Evolutionary conservation across 2,797 vertebrate species (phyloP), one percentile per base, ranked within the genome.

Genomic region (Micromesistius poutassou): DNA sequence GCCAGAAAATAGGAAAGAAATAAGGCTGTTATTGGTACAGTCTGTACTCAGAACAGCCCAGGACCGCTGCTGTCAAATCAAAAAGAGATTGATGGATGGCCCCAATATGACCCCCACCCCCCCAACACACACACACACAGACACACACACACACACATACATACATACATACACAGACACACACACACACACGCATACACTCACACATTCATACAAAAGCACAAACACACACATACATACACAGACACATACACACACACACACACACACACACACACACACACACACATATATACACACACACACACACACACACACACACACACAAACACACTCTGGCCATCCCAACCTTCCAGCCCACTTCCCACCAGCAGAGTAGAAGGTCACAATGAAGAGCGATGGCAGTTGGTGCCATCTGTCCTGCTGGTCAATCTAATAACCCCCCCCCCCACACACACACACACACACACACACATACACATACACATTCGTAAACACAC

Each of bases 41-140:
- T 76, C 73, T 73, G 75, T 74, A 76, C 72, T 35, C 55, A 38
- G 42, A 76, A 36, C 42, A 55, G 13, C 19, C 72, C 28, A 16
- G 66, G 38, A 10, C 76, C 77, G 73, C 75, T 68, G 66, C 81
- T 75, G 77, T 80, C 85, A 78, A 77, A 80, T 76, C 71, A 81
- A 76, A 75, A 66, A 42, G 16, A 80, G 78, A 82, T 72, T 78
- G 77, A 85, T 80, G 81, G 71, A 66, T 70, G 76, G 82, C 87
- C 85, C 70, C 30, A 30, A 30, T 5, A 9, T 79, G 80, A 87
- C 80, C 83, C 72, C 2, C 1, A 5, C 70, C 28, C 68, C 68
- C 68, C 68, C 28, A 13, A 42, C 40, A 42, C 40, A 16, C 2
- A 42, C 40, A 42, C 40, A 42, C 40, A 42, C 40, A 42, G 13